A percentile compares a stretch with the other conserved stretches of the same genome.
Evolutionary conservation across 2,797 vertebrate species (phyloP).

Genomic region (Distichodus sexfasciatus): DNA sequence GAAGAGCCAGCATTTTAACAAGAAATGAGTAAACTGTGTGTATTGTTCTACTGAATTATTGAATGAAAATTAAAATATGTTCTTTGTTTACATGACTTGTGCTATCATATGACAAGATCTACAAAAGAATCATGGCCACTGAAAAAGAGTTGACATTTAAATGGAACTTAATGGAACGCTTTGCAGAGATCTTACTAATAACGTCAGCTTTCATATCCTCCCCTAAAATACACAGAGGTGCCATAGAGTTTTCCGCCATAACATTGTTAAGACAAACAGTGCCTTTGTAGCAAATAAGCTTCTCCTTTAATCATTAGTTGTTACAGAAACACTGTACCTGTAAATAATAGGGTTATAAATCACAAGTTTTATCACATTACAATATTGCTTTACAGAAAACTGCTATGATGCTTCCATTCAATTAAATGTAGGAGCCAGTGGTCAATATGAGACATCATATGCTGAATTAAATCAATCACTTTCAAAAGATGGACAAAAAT

Average conservation of each 20-base stretch:
- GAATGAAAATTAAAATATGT: background rate
- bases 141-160: background rate
- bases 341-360: too few relatives aligned
- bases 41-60: slow-evolving; percentile 26
- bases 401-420: too few relatives aligned
- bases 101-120: background rate
- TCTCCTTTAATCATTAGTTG: background rate
- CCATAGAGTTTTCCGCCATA: too few relatives aligned
- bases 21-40: background rate
- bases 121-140: background rate
- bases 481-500: too few relatives aligned
- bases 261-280: background rate
- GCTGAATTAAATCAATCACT: too few relatives aligned
- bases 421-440: too few relatives aligned
- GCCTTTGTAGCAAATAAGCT: background rate
- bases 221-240: too few relatives aligned
- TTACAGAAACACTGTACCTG: too few relatives aligned
- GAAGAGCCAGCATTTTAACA: background rate
- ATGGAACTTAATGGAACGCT: background rate
- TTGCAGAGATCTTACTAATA: background rate
- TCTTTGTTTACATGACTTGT: background rate
- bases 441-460: too few relatives aligned
- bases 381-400: too few relatives aligned
- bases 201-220: too few relatives aligned
- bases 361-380: too few relatives aligned